Evolutionary conservation across 1,140 invertebrate species (phyloP).

Genomic region (Araneus ventricosus): DNA sequence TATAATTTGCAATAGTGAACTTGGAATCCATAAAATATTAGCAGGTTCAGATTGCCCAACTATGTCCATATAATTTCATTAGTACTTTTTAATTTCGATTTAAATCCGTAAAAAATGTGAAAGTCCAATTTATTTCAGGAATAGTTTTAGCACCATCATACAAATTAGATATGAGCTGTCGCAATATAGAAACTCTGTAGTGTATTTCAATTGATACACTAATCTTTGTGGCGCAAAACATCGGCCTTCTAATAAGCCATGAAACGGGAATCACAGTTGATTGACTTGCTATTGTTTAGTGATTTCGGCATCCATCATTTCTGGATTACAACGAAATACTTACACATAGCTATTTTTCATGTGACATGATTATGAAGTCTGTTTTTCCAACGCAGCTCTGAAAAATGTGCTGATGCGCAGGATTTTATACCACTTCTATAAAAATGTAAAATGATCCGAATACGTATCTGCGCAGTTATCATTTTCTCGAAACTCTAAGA

Average conservation of each 20-base stretch:
- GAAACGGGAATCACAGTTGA: not conserved
- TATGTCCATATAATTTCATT: too few species aligned
- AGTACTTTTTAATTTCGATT: too few species aligned
- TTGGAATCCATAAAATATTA: too few species aligned
- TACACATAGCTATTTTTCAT: not conserved
- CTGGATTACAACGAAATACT: not conserved
- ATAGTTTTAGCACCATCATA: too few species aligned
- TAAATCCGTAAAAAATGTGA: too few species aligned
- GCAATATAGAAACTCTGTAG: too few species aligned
- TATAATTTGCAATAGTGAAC: too few species aligned
- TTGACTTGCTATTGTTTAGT: not conserved
- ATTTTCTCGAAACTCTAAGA: not conserved
- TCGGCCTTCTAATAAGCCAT: not conserved
- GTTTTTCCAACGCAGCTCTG: not conserved
- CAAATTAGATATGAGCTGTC: too few species aligned
- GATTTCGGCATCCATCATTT: not conserved
- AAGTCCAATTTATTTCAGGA: too few species aligned
- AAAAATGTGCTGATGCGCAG: not conserved
- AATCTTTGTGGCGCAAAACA: not conserved
- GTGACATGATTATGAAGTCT: not conserved
- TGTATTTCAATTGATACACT: not conserved
- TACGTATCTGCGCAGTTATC: not conserved
- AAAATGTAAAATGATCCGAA: not conserved
- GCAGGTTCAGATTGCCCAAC: too few species aligned
- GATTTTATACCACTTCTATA: not conserved